A percentile compares a stretch with the other conserved stretches of the same genome.
phyloP scores from a whole-genome alignment of 2,888 invertebrate species.

The Resseliella maxima region DNA sequence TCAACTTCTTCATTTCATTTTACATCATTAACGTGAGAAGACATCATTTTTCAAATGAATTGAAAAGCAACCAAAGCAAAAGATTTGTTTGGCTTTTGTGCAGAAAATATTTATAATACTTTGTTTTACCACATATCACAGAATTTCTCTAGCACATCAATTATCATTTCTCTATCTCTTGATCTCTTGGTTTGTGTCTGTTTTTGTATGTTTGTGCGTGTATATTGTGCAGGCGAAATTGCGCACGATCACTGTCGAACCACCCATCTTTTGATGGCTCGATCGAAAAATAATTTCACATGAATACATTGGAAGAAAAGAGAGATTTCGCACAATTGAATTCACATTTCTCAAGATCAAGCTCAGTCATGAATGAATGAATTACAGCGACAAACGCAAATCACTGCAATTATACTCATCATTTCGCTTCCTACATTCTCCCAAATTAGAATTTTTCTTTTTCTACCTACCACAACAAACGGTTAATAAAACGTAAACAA shows the following conservation, averaged over 20 bases:
- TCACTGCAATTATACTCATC: conserved; percentile 3
- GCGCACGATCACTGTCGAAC: not conserved
- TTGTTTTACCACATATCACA: not conserved
- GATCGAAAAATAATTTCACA: not conserved
- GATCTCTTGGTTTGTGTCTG: not conserved
- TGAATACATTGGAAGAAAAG: not conserved
- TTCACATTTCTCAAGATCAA: conserved; percentile 53
- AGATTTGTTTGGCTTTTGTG: not conserved
- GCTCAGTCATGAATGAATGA: conserved; percentile 52
- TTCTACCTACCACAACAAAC: not conserved
- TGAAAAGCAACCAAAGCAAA: not conserved
- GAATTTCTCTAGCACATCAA: not conserved
- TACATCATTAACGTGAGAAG: conserved; percentile 51
- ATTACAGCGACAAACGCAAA: not conserved
- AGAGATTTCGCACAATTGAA: conserved; percentile 38
- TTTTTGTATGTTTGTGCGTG: not conserved
- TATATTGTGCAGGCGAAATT: not conserved
- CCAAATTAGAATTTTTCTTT: conserved; percentile 24
- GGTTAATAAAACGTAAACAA: conserved; percentile 42
- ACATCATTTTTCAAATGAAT: not conserved
- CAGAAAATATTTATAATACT: not conserved
- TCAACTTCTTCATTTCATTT: no score
- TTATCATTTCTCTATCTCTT: not conserved
- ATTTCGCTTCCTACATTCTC: conserved; percentile 19
- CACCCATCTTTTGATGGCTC: not conserved